Evolutionary conservation across 1,140 invertebrate species (phyloP), one percentile per base, ranked within the genome.

Genomic region (Nephila pilipes): DNA sequence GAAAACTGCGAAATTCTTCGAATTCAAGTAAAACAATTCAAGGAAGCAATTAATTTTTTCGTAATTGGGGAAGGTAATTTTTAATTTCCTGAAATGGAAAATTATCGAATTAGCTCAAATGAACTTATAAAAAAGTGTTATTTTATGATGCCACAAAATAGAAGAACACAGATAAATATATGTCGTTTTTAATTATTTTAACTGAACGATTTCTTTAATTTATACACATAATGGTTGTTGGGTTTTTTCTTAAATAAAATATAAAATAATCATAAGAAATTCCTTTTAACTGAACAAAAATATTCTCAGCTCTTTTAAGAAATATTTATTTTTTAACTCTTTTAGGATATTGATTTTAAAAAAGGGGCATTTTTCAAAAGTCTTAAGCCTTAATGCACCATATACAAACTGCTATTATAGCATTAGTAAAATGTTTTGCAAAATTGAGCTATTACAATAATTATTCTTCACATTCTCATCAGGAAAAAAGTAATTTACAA

Each of bases 21-120:
- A 65, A 65, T 65, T 65, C 63, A 65, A 65, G 12, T n/a, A 65
- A 65, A 65, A 65, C 63, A 29, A n/a, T 29, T 65, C 25, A 65
- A 3, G 25, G 22, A 65, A 65, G 5, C n/a, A 65, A 65, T 65
- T 29, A 65, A 65, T 65, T 65, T 65, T 65, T 65, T 65, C 63
- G 8, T 65, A 65, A 25, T 29, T 65, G n/a, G 63, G 25, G 12
- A n/a, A 14, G 63, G 10, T 65, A 14, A 25, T 25, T 25, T 65
- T 65, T 65, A 65, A 65, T 65, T 65, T 10, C 25, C 8, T 29
- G 25, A 65, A 65, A 29, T 25, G n/a, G 22, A 65, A 65, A 65
- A 65, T 12, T 65, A 14, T 65, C 63, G 8, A 12, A 65, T 65
- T 65, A 29, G 10, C 25, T 65, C 22, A 65, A 25, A 65, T n/a